Evolutionary conservation across 2,888 invertebrate species (phyloP).

Genomic region (Mythimna loreyi): DNA sequence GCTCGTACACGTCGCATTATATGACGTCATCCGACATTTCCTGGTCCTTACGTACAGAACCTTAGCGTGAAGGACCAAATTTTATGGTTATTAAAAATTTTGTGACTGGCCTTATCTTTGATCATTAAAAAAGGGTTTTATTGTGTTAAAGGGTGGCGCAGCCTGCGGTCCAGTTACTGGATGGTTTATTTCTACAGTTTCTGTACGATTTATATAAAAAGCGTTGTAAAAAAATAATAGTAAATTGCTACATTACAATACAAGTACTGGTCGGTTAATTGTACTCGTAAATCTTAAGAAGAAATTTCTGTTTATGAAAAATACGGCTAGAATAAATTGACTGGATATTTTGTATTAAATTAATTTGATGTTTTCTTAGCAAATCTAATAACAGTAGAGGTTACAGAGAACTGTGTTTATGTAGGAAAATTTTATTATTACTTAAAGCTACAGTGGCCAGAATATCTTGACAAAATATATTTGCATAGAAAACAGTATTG

Average conservation of each 20-base stretch:
- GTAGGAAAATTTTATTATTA: neutral
- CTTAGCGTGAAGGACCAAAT: slow-evolving; percentile 60
- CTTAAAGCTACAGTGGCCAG: neutral
- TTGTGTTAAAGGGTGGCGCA: slow-evolving; percentile 41
- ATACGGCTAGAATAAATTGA: neutral
- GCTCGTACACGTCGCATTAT: slow-evolving; percentile 57
- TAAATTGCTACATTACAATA: slow-evolving; percentile 3
- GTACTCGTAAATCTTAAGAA: neutral
- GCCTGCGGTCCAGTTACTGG: slow-evolving; percentile 45
- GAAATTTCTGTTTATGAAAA: neutral
- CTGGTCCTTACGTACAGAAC: slow-evolving; percentile 59
- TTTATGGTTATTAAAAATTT: slow-evolving; percentile 67
- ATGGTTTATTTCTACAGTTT: slow-evolving; percentile 32
- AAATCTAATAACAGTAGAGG: neutral
- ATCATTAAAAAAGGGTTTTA: slow-evolving; percentile 67
- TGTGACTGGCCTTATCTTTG: slow-evolving; percentile 61
- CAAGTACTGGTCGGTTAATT: neutral
- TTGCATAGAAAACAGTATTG: neutral
- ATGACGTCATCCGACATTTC: slow-evolving; percentile 64
- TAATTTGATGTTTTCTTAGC: neutral
- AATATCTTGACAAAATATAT: neutral
- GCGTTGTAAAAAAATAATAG: slow-evolving; percentile 2
- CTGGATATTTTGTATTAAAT: neutral
- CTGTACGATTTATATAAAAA: slow-evolving; percentile 22
- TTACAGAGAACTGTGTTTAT: neutral